phyloP scores from a whole-genome alignment of 64 coral and sea anemone species.

The Acropora yongei region DNA sequence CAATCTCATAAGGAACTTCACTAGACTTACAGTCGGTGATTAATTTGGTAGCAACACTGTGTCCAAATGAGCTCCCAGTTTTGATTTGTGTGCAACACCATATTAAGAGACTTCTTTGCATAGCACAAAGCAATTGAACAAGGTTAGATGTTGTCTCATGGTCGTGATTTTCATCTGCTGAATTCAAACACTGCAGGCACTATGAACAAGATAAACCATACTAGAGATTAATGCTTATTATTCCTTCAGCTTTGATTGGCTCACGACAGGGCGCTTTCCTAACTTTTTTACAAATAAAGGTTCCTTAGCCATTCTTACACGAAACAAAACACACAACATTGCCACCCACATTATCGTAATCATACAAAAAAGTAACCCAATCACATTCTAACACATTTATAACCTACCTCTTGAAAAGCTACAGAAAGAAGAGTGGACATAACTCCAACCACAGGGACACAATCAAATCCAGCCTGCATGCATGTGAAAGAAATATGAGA shows the following conservation, averaged over 20 bases:
- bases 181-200: constrained; percentile 61
- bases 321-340: too few species aligned
- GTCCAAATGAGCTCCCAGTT: constrained; percentile 43
- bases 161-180: constrained; percentile 36
- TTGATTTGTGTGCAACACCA: constrained; percentile 85
- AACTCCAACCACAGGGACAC: constrained; percentile 79
- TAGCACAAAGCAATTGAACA: constrained; percentile 94
- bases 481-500: background rate
- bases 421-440: constrained; percentile 96
- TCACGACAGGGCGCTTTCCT: too few species aligned
- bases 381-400: background rate
- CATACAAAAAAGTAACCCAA: background rate
- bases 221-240: background rate
- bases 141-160: constrained; percentile 87
- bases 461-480: constrained; percentile 80
- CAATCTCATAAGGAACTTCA: too few species aligned
- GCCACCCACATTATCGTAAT: too few species aligned
- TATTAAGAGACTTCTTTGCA: constrained; percentile 85
- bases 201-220: constrained; percentile 7
- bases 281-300: too few species aligned
- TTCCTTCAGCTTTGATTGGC: too few species aligned
- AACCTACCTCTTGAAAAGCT: constrained; percentile 90
- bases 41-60: constrained; percentile 55
- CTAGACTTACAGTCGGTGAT: constrained; percentile 59
- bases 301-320: too few species aligned